phyloP scores from a whole-genome alignment of 2,797 vertebrate species.

The Phrynocephalus vlangalii region DNA sequence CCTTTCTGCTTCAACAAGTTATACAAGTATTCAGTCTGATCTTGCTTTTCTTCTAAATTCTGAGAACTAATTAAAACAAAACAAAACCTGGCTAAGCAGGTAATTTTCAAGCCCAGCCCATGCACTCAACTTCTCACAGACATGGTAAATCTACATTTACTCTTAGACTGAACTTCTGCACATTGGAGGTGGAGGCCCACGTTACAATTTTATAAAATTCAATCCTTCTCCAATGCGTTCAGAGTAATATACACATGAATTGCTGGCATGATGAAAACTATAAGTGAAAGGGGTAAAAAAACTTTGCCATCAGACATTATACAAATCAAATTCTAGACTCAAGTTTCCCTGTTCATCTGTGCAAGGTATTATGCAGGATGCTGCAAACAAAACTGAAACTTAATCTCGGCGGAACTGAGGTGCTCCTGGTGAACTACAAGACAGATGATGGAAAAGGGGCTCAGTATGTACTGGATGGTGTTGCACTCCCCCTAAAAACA shows the following conservation, averaged over 20 bases:
- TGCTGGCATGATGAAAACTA: neutral
- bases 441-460: too few relatives aligned
- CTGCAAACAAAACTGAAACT: too few relatives aligned
- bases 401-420: too few relatives aligned
- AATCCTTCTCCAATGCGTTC: neutral
- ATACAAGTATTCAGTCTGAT: constrained; percentile 9
- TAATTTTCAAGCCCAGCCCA: neutral
- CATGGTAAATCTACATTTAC: neutral
- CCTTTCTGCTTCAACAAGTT: neutral
- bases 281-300: neutral
- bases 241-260: neutral
- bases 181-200: neutral
- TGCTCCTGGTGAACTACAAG: too few relatives aligned
- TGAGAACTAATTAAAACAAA: neutral
- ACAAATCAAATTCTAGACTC: too few relatives aligned
- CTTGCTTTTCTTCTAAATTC: neutral
- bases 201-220: neutral
- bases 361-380: too few relatives aligned
- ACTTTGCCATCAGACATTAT: too few relatives aligned
- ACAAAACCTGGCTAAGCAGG: neutral
- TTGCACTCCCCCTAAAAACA: too few relatives aligned
- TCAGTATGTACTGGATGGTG: too few relatives aligned
- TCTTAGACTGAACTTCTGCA: neutral
- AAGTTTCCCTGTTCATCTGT: too few relatives aligned
- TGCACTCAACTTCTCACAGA: neutral